phyloP scores from a whole-genome alignment of 1,140 invertebrate genomes.

The Drosophila lowei region DNA sequence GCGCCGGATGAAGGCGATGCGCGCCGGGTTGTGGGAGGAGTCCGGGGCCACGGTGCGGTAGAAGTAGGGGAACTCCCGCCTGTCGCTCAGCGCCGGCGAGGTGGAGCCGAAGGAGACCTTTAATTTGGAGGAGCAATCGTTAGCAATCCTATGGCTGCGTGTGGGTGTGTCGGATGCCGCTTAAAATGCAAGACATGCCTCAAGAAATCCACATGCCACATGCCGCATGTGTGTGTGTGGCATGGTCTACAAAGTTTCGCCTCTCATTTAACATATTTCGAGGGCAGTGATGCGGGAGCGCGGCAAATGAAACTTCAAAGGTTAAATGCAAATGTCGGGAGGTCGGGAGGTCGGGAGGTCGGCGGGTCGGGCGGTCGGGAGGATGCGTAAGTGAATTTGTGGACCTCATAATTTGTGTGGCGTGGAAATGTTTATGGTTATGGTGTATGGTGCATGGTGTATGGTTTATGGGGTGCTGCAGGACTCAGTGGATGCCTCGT shows the following conservation, averaged over 20 bases:
- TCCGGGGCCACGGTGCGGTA: constrained; percentile 93
- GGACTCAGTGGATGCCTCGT: too few species aligned
- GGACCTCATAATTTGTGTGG: constrained; percentile 61
- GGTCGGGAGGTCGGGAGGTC: too few species aligned
- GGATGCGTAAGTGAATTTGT: constrained; percentile 63
- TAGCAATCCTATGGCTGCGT: constrained; percentile 1
- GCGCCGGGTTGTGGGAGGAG: constrained; percentile 93
- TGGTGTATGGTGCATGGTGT: constrained; percentile 1
- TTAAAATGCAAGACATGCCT: constrained; percentile 47
- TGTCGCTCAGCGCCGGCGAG: constrained; percentile 92
- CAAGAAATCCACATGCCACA: constrained; percentile 18
- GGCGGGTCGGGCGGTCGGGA: too few species aligned
- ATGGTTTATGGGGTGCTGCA: constrained; percentile 53
- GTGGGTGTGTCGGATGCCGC: background rate
- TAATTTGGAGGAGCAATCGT: constrained; percentile 38
- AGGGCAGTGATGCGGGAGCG: background rate
- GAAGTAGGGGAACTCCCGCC: constrained; percentile 93
- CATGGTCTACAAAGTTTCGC: constrained; percentile 20
- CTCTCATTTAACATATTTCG: constrained; percentile 56
- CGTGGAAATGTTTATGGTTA: constrained; percentile 74
- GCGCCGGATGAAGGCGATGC: constrained; percentile 91
- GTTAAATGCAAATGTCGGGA: constrained; percentile 53
- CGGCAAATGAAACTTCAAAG: constrained; percentile 67
- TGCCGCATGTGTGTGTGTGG: too few species aligned
- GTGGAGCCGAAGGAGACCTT: constrained; percentile 94